Conservation (phyloP, 1,140 invertebrate species). For the Penaeus chinensis region DNA sequence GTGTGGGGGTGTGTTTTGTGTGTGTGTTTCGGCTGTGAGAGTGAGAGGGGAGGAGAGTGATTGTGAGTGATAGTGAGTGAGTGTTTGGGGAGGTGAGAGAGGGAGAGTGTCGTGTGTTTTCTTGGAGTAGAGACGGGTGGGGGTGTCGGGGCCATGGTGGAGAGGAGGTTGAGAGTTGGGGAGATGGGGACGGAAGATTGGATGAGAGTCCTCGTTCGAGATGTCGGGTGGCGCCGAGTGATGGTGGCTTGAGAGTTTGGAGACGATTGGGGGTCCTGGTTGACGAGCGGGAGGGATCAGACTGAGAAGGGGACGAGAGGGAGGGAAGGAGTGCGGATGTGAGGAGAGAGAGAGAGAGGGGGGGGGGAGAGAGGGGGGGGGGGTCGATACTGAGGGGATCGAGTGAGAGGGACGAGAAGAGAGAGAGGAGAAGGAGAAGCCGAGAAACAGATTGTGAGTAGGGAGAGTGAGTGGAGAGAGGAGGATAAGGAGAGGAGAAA, state of each 20-base stretch:
- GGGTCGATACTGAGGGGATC: no score
- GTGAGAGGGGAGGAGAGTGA: slow-evolving; percentile 37
- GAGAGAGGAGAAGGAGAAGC: no score
- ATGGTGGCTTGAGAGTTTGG: neutral
- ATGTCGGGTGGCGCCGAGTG: neutral
- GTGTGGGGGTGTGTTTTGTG: no score
- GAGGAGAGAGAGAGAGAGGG: no score
- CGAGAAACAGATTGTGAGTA: no score
- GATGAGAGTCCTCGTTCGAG: neutral
- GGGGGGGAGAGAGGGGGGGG: no score
- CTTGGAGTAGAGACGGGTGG: neutral
- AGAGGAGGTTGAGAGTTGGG: no score
- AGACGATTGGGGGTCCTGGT: neutral
- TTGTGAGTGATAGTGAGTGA: slow-evolving; percentile 35
- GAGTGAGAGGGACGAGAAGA: no score
- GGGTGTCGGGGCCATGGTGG: neutral
- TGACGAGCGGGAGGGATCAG: neutral
- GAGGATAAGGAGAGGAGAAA: no score
- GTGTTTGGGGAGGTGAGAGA: slow-evolving; percentile 28
- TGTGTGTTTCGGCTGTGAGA: neutral
- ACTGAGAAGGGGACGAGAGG: neutral
- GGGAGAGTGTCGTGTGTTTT: slow-evolving; percentile 15
- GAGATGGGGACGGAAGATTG: no score
- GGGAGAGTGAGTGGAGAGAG: no score
- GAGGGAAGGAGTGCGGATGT: neutral